Base-by-base conservation (phyloP, 1,140 invertebrate genomes). In the Nylanderia fulva region DNA sequence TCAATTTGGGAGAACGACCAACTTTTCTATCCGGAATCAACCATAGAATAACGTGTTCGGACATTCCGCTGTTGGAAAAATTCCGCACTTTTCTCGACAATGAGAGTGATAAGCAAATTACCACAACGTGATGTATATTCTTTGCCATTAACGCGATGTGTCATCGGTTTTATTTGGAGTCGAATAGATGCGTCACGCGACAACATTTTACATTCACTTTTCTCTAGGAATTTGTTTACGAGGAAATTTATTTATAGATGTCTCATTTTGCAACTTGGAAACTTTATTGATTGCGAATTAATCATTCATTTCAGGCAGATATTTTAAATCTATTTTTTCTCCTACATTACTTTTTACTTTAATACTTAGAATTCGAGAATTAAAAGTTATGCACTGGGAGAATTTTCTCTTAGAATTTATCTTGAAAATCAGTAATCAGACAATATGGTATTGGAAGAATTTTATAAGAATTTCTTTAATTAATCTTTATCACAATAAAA, bases 1-100 rank as follows among this genome's bases (percentile, higher is more conserved):
- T 76, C 24, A 76, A 76, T 24, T 4, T 11, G n/a, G 39, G 45
- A 15, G 29, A 54, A 33, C 13, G 61, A 39, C 66, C 3, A 58
- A 68, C 63, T 68, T 54, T 54, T 68, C 48, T 18, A 7, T 54
- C 45, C 45, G 48, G 21, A 42, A 68, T 79, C 61, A 68, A 1
- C 29, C 71, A 29, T 5, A 5, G 27, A 29, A 24, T 68, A 61
- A 42, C n/a, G n/a, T 75, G 13, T 75, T 39, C 8, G 13, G 42
- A 39, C 15, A 42, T 42, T 27, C 2, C 13, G 48, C 11, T 2
- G 2, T 56, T 56, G 6, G 13, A 54, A 15, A 21, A 4, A 13
- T 1, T 13, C 8, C 24, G 6, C 11, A 18, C 13, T 48, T 18
- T 74, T 42, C 27, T 33, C 48, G n/a, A n/a, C n/a, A n/a, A n/a